Percentiles rank a stretch among this genome's conserved stretches.
These are phyloP conservation scores for Apus apus DNA, from an alignment of 2,113 vertebrate genomes.

Conservation along the genomic window DNA sequence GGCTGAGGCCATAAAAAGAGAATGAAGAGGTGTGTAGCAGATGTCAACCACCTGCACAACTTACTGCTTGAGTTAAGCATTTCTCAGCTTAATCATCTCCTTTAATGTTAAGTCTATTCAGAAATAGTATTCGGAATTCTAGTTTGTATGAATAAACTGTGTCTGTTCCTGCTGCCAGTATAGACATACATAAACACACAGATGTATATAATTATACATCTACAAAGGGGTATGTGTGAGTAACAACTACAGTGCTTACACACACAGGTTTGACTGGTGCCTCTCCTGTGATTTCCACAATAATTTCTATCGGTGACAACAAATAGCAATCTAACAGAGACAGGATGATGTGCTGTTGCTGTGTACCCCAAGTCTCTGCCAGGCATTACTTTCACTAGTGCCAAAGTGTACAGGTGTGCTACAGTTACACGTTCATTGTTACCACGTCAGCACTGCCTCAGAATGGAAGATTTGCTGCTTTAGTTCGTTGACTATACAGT, in stretches of 20 bases:
- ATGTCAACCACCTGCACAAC: background rate
- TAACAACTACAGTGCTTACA: background rate
- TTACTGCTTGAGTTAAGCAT: background rate
- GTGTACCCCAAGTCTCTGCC: background rate
- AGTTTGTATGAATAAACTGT: background rate
- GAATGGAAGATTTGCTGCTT: background rate
- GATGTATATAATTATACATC: too few relatives aligned
- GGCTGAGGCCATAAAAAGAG: background rate
- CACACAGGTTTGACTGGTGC: background rate
- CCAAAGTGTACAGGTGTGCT: background rate
- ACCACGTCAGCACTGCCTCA: background rate
- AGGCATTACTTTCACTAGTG: background rate
- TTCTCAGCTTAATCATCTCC: background rate
- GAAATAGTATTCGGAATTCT: background rate
- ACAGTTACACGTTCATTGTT: background rate
- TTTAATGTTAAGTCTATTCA: background rate
- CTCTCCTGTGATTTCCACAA: background rate
- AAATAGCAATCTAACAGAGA: background rate
- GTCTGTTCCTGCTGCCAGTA: background rate
- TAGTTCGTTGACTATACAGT: background rate
- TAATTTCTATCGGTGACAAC: background rate
- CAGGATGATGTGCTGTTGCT: background rate
- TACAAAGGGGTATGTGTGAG: background rate
- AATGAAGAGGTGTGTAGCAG: background rate
- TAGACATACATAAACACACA: background rate